Evolutionary conservation across 2,888 invertebrate species (phyloP).

Genomic region (Rhynchonema sp.): DNA sequence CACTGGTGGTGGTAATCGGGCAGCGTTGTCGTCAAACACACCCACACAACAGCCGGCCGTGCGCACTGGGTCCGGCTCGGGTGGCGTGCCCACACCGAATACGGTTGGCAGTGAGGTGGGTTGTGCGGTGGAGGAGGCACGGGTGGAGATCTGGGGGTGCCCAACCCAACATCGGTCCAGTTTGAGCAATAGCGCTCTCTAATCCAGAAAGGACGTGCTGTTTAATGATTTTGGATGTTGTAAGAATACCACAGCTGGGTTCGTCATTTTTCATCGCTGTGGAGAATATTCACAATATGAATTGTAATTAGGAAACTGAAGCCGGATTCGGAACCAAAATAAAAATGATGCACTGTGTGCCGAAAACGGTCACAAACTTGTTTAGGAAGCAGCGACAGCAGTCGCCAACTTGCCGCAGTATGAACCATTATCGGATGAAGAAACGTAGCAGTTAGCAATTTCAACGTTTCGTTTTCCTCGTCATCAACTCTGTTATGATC

Average conservation of each 20-base stretch:
- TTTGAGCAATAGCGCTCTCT: too few relatives aligned
- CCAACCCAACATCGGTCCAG: too few relatives aligned
- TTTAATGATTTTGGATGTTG: too few relatives aligned
- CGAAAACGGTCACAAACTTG: neutral
- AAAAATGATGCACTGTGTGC: neutral
- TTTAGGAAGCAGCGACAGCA: neutral
- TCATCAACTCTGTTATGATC: too few relatives aligned
- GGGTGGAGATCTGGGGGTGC: neutral
- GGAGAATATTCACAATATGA: neutral
- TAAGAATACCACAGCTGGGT: too few relatives aligned
- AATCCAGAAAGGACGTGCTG: too few relatives aligned
- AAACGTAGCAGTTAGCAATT: neutral
- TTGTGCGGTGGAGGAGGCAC: neutral
- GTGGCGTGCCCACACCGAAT: neutral
- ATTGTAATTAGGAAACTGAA: neutral
- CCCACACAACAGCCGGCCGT: neutral
- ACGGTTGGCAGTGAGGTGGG: neutral
- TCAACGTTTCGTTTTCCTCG: neutral
- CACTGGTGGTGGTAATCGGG: too few relatives aligned
- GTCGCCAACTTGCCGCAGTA: neutral
- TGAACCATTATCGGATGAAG: constrained; percentile 6
- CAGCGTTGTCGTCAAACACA: neutral
- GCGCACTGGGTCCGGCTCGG: neutral
- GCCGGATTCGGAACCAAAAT: too few relatives aligned
- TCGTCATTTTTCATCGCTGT: too few relatives aligned